Conservation (phyloP, 1,140 invertebrate genomes). For the Triops cancriformis region DNA sequence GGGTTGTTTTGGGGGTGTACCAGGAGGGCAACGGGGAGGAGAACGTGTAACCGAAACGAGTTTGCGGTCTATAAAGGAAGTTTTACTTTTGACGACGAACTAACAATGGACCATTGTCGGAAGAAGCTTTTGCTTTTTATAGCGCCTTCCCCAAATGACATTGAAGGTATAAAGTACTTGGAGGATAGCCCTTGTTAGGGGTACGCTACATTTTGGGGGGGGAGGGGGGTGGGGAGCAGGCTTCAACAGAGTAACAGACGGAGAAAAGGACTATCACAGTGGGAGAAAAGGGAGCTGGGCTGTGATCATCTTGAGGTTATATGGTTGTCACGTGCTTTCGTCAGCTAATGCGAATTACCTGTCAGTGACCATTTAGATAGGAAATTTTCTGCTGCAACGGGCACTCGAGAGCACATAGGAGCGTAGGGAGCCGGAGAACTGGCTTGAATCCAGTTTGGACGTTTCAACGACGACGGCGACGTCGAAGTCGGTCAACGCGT, state of each 20-base stretch:
- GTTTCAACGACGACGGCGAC: background rate
- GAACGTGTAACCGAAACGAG: background rate
- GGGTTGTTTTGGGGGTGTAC: background rate
- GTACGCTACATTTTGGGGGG: background rate
- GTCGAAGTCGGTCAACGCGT: background rate
- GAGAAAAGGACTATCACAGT: background rate
- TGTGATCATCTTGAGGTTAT: slow-evolving; percentile 6
- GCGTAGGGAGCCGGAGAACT: background rate
- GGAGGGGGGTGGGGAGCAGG: too few relatives aligned
- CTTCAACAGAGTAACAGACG: background rate
- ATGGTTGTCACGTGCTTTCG: background rate
- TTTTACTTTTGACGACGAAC: slow-evolving; percentile 12
- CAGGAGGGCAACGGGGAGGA: background rate
- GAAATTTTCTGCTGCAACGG: background rate
- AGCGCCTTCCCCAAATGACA: slow-evolving; percentile 6
- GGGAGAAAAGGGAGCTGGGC: background rate
- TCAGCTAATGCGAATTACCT: slow-evolving; percentile 1
- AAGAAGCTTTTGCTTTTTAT: background rate
- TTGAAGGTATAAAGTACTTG: slow-evolving; percentile 9
- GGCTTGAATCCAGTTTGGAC: background rate
- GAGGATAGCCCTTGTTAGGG: slow-evolving; percentile 1
- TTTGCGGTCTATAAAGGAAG: background rate
- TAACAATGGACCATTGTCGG: slow-evolving; percentile 1
- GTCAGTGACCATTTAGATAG: slow-evolving; percentile 8
- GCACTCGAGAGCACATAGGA: background rate